phyloP scores from a whole-genome alignment of 2,113 vertebrate genomes.

The Lipotes vexillifer region DNA sequence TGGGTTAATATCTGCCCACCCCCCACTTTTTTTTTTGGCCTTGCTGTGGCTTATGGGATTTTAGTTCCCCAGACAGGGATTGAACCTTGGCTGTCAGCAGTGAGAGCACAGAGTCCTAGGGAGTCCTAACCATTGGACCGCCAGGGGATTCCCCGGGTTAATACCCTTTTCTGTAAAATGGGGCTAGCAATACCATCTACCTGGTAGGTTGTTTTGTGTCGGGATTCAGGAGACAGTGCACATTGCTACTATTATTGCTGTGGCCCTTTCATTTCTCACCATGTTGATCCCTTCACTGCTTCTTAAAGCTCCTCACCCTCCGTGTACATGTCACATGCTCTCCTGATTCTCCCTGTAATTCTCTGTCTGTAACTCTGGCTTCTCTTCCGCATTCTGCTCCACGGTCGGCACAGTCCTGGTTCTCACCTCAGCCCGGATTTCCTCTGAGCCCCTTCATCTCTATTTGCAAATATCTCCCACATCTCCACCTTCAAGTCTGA shows the following conservation, averaged over 20 bases:
- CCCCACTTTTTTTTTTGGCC: neutral
- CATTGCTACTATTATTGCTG: neutral
- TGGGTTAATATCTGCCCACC: neutral
- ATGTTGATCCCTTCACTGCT: neutral
- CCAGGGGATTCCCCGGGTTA: neutral
- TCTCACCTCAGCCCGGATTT: neutral
- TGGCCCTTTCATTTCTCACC: neutral
- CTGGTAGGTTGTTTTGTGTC: neutral
- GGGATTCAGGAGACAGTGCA: neutral
- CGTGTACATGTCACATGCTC: neutral
- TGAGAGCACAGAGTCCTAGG: neutral
- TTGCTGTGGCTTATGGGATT: neutral
- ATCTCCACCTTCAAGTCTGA: neutral
- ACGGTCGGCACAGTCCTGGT: neutral
- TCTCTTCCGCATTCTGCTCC: neutral
- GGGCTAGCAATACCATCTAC: neutral
- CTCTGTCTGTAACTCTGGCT: neutral
- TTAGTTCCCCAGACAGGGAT: neutral
- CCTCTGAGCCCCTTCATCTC: neutral
- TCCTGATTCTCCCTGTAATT: neutral
- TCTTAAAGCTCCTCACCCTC: neutral
- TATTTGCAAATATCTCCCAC: neutral
- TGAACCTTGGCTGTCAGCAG: neutral
- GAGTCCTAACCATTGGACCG: neutral
- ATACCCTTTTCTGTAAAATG: neutral